Evolutionary conservation across 2,113 vertebrate genomes (phyloP).

Genomic region (Pithys albifrons): DNA sequence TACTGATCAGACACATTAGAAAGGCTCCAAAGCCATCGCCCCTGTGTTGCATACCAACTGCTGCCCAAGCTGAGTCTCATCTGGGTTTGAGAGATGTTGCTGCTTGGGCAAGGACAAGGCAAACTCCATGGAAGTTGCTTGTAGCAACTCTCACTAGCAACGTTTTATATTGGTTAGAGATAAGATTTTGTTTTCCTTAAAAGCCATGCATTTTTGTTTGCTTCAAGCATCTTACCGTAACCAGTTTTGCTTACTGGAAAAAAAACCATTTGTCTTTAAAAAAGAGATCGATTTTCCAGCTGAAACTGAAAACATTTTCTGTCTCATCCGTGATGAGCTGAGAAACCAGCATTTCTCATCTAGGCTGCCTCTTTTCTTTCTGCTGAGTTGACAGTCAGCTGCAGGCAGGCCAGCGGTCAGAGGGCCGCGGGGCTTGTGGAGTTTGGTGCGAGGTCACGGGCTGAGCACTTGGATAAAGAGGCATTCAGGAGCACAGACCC

Average conservation of each 20-base stretch:
- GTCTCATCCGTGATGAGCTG: conserved; percentile 70
- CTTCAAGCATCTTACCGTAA: conserved; percentile 73
- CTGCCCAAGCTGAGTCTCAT: neutral
- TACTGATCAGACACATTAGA: conserved; percentile 13
- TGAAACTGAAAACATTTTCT: conserved; percentile 79
- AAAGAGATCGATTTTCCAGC: conserved; percentile 77
- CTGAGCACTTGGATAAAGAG: neutral
- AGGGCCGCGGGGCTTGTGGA: neutral
- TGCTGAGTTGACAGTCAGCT: conserved; percentile 68
- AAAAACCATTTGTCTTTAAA: conserved; percentile 64
- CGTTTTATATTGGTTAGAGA: conserved; percentile 46
- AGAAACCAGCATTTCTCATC: conserved; percentile 77
- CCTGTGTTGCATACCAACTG: conserved; percentile 42
- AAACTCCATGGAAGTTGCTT: conserved; percentile 5
- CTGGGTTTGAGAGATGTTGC: neutral
- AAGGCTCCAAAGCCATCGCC: neutral
- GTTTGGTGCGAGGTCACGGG: rapidly evolving
- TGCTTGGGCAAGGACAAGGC: neutral
- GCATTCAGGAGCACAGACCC: neutral
- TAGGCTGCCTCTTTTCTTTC: neutral
- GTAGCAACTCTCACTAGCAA: conserved; percentile 57
- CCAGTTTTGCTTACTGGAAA: conserved; percentile 76
- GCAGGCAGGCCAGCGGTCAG: neutral
- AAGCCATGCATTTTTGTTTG: conserved; percentile 64
- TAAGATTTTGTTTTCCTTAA: conserved; percentile 70